Conservation (phyloP, 2,113 vertebrate species). For the Gorsachius goisagi region DNA sequence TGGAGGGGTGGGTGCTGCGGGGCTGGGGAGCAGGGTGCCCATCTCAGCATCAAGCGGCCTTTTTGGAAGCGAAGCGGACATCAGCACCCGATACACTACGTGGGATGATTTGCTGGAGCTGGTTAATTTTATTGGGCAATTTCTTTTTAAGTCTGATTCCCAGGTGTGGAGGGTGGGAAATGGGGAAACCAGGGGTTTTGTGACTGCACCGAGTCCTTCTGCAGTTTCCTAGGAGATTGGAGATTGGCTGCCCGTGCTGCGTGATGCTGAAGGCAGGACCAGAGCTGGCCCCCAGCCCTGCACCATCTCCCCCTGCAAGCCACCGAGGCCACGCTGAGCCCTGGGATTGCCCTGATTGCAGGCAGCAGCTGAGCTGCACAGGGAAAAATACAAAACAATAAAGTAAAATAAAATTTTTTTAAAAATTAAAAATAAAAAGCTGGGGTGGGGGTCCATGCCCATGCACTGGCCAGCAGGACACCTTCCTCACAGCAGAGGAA, state of each 20-base stretch:
- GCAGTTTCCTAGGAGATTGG: not conserved
- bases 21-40: not conserved
- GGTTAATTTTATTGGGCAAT: accelerated
- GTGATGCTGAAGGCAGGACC: not conserved
- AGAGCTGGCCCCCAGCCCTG: not conserved
- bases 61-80: not conserved
- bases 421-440: not conserved
- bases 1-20: not conserved
- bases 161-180: not conserved
- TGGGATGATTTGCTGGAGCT: not conserved
- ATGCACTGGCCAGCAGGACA: accelerated
- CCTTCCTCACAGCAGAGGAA: not conserved
- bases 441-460: accelerated
- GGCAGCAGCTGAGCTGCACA: not conserved
- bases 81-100: accelerated
- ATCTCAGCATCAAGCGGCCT: not conserved
- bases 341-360: not conserved
- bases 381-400: not conserved
- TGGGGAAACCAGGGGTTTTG: not conserved
- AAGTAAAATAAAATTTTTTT: no score
- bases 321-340: not conserved
- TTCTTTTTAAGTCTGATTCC: not conserved
- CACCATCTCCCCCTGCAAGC: not conserved
- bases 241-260: not conserved
- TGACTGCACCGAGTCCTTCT: not conserved